Percentiles rank a stretch among this genome's conserved stretches.
phyloP scores from a whole-genome alignment of 37 sponge, comb jelly and placozoan species.

The Amphimedon queenslandica region DNA sequence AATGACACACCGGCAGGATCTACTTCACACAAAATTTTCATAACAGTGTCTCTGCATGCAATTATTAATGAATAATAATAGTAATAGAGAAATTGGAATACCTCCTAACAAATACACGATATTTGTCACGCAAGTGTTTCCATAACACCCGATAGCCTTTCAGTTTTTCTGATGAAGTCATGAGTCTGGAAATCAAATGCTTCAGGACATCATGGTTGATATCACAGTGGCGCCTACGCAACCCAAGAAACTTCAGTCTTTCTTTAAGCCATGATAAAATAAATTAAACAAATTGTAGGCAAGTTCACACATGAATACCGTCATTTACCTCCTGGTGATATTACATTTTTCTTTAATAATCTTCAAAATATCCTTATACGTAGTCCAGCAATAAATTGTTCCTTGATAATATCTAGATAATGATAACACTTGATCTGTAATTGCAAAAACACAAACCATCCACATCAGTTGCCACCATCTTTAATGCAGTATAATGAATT shows the following conservation, averaged over 20 bases:
- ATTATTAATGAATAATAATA: no score
- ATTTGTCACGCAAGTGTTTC: slow-evolving; percentile 3
- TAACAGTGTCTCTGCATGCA: slow-evolving; percentile 33
- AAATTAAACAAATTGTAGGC: neutral
- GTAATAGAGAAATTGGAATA: no score
- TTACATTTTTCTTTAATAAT: no score
- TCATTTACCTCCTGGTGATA: no score
- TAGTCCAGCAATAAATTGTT: no score
- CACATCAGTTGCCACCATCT: no score
- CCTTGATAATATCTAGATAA: no score
- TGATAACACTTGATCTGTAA: no score
- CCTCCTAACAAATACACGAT: neutral
- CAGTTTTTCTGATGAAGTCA: neutral
- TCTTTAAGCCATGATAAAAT: slow-evolving; percentile 27
- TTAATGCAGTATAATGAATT: no score
- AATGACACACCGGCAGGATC: slow-evolving; percentile 23
- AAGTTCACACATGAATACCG: no score
- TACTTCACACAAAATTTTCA: slow-evolving; percentile 10
- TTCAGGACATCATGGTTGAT: neutral
- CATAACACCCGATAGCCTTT: slow-evolving; percentile 18
- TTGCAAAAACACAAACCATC: no score
- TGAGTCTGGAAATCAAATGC: neutral
- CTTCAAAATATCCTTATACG: no score
- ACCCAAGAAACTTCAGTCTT: neutral
- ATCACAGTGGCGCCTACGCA: neutral